Conservation (phyloP, 2,888 invertebrate species). For the Heteromyza rotundicornis region DNA sequence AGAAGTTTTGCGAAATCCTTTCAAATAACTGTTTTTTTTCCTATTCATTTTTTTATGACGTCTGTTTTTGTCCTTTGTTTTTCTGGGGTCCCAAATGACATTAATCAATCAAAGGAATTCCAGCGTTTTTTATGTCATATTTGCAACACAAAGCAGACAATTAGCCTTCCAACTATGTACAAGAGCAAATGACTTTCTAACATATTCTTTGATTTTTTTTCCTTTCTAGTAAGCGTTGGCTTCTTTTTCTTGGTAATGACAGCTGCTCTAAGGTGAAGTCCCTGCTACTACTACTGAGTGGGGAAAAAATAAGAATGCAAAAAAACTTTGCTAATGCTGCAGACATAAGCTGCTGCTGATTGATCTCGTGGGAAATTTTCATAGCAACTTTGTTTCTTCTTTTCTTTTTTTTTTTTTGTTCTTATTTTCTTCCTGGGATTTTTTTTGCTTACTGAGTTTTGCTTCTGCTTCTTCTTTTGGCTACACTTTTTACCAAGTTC, state of each 20-base stretch:
- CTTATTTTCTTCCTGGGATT: slow-evolving; percentile 28
- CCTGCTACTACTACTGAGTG: background rate
- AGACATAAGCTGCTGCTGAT: slow-evolving; percentile 47
- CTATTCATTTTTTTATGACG: no score
- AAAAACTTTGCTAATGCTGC: slow-evolving; percentile 5
- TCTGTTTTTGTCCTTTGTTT: no score
- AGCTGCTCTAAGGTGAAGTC: background rate
- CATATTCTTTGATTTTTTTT: background rate
- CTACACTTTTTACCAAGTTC: no score
- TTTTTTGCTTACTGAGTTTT: no score
- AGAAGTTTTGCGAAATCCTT: no score
- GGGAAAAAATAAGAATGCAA: background rate
- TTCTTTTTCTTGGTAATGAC: background rate
- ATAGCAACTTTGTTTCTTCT: slow-evolving; percentile 28
- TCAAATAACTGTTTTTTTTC: no score
- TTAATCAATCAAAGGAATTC: slow-evolving; percentile 7
- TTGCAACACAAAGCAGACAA: background rate
- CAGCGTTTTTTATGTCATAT: no score
- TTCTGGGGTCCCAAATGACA: no score
- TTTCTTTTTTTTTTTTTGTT: slow-evolving; percentile 14
- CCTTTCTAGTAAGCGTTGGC: background rate
- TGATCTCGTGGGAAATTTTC: slow-evolving; percentile 58
- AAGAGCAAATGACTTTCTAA: background rate
- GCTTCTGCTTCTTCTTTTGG: no score
- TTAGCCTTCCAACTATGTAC: background rate